These are phyloP conservation scores for Anorthoa munda DNA, from an alignment of 2,888 invertebrate genomes.

Conservation along the genomic window DNA sequence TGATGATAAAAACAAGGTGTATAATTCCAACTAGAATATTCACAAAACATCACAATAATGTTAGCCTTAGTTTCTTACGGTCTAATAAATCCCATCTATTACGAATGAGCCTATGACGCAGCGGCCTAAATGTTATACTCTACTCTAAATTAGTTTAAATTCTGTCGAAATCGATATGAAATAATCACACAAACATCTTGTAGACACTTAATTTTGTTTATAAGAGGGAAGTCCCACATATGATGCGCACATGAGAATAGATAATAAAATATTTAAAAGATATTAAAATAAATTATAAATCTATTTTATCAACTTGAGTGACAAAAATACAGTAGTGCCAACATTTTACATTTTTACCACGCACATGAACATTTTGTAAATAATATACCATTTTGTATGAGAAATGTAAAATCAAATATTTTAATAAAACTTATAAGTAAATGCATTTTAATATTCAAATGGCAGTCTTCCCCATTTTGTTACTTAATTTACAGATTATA, in stretches of 20 bases:
- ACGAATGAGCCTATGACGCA: not conserved
- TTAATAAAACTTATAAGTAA: conserved; percentile 24
- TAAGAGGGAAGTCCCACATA: conserved; percentile 4
- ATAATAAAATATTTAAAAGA: not conserved
- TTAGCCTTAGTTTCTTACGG: not conserved
- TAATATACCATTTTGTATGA: conserved; percentile 49
- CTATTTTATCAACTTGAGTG: conserved; percentile 28
- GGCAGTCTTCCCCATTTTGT: conserved; percentile 33
- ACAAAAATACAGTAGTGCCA: conserved; percentile 52
- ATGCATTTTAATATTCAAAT: conserved; percentile 39
- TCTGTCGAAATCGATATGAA: not conserved
- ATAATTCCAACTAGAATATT: not conserved
- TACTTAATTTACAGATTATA: conserved; percentile 39
- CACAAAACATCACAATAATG: not conserved
- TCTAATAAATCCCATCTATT: conserved; percentile 5
- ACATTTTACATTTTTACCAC: conserved; percentile 35
- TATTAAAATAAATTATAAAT: conserved; percentile 7
- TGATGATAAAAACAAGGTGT: not conserved
- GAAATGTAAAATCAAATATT: conserved; percentile 30
- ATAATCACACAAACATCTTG: not conserved
- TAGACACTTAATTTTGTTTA: conserved; percentile 8
- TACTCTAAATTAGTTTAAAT: conserved; percentile 23
- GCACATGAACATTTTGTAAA: conserved; percentile 41
- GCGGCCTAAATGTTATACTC: conserved; percentile 32
- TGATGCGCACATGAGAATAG: not conserved